Percentiles rank a stretch among this genome's conserved stretches.
Conservation (phyloP, 2,888 invertebrate species). For the Ashinkailepas kermadecensis region DNA sequence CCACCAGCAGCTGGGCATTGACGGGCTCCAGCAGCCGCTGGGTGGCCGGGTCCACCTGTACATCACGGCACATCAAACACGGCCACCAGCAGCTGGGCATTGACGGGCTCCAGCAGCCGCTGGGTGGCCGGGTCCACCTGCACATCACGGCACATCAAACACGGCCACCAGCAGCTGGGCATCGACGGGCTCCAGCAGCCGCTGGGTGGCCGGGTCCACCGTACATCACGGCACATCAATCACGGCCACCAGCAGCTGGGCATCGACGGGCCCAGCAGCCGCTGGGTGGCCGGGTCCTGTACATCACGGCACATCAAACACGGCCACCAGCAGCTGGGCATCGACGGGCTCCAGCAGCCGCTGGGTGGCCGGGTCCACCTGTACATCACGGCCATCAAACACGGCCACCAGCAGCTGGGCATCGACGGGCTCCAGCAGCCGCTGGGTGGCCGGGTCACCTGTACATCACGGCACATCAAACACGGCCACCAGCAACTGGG, state of each 20-base stretch:
- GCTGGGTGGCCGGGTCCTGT: slow-evolving; percentile 7
- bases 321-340: slow-evolving; percentile 9
- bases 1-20: slow-evolving; percentile 13
- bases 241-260: too few relatives aligned
- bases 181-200: too few relatives aligned
- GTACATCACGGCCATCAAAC: neutral
- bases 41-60: slow-evolving; percentile 2
- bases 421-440: neutral
- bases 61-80: too few relatives aligned
- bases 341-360: slow-evolving; percentile 9
- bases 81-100: too few relatives aligned
- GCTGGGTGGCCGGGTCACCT: slow-evolving; percentile 7
- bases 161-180: too few relatives aligned
- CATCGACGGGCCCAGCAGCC: slow-evolving; percentile 5
- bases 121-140: too few relatives aligned
- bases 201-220: too few relatives aligned
- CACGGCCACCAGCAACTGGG: slow-evolving; percentile 3
- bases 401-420: neutral
- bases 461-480: neutral
- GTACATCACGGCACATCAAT: too few relatives aligned
- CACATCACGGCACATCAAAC: too few relatives aligned
- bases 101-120: too few relatives aligned
- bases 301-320: too few relatives aligned
- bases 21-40: slow-evolving; percentile 15
- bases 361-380: slow-evolving; percentile 11